A percentile compares a stretch with the other conserved stretches of the same genome.
phyloP scores from a whole-genome alignment of 1,140 invertebrate genomes.

The Heliconius nattereri region DNA sequence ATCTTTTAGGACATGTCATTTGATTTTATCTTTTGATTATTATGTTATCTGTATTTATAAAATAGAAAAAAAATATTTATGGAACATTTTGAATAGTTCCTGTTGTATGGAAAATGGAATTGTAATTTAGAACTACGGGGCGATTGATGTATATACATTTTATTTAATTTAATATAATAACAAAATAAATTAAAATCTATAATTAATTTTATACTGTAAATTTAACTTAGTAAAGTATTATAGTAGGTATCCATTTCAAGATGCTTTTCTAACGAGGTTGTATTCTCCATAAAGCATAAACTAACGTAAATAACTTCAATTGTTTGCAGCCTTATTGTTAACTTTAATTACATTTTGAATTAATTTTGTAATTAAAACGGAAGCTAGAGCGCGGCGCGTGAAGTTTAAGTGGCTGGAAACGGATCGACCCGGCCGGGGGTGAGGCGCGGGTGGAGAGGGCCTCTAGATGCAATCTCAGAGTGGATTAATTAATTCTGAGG shows the following conservation, averaged over 20 bases:
- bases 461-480: constrained; percentile 80
- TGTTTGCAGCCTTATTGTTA: constrained; percentile 81
- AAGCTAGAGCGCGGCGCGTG: constrained; percentile 79
- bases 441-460: constrained; percentile 56
- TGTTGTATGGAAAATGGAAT: too few relatives aligned
- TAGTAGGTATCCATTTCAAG: neutral
- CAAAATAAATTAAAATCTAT: too few relatives aligned
- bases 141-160: too few relatives aligned
- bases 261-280: constrained; percentile 25
- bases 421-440: constrained; percentile 70
- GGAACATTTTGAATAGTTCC: neutral
- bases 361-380: constrained; percentile 82
- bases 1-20: constrained; percentile 23
- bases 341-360: constrained; percentile 82
- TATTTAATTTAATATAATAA: too few relatives aligned
- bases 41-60: constrained; percentile 4
- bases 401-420: constrained; percentile 81
- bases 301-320: constrained; percentile 81
- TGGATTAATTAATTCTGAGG: constrained; percentile 81
- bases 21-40: constrained; percentile 9
- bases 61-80: too few relatives aligned
- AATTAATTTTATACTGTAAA: too few relatives aligned
- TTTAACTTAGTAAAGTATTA: too few relatives aligned
- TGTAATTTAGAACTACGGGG: too few relatives aligned
- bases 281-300: constrained; percentile 71